These are phyloP conservation scores for Plestiodon gilberti DNA, from an alignment of 2,113 vertebrate species.

Conservation along the genomic window DNA sequence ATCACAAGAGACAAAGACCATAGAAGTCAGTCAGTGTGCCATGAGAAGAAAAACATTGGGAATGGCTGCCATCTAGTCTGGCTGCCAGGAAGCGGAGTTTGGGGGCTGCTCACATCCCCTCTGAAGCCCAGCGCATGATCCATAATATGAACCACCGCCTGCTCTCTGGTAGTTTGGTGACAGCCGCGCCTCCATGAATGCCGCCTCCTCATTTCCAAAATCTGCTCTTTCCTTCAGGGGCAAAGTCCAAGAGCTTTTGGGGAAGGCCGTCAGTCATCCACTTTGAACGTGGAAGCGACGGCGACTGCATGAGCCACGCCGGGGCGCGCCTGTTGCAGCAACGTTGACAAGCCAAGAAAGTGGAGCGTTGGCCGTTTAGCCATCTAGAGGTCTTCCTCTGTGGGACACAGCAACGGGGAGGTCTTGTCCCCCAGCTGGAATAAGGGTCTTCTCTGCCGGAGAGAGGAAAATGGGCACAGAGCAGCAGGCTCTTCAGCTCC, in stretches of 20 bases:
- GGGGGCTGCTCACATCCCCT: too few relatives aligned
- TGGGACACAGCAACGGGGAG: not conserved
- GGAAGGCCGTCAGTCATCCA: not conserved
- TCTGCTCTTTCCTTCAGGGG: not conserved
- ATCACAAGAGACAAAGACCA: too few relatives aligned
- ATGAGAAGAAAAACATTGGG: too few relatives aligned
- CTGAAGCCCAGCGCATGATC: too few relatives aligned
- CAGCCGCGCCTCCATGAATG: not conserved
- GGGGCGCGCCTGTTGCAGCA: too few relatives aligned
- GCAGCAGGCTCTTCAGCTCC: not conserved
- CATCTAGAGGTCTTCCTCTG: not conserved
- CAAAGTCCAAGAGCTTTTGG: not conserved
- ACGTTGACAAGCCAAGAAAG: not conserved
- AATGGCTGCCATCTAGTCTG: too few relatives aligned
- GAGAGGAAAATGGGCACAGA: not conserved
- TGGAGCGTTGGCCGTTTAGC: not conserved
- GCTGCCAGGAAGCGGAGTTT: too few relatives aligned
- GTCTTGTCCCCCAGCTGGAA: not conserved
- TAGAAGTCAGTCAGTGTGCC: too few relatives aligned
- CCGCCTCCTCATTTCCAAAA: not conserved
- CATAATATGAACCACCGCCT: not conserved
- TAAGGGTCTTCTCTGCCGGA: not conserved
- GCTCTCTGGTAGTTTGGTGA: not conserved
- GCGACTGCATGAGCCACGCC: rapidly evolving
- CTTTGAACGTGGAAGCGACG: not conserved